phyloP scores from a whole-genome alignment of 2,113 vertebrate species.

The Lampris megalopsis region DNA sequence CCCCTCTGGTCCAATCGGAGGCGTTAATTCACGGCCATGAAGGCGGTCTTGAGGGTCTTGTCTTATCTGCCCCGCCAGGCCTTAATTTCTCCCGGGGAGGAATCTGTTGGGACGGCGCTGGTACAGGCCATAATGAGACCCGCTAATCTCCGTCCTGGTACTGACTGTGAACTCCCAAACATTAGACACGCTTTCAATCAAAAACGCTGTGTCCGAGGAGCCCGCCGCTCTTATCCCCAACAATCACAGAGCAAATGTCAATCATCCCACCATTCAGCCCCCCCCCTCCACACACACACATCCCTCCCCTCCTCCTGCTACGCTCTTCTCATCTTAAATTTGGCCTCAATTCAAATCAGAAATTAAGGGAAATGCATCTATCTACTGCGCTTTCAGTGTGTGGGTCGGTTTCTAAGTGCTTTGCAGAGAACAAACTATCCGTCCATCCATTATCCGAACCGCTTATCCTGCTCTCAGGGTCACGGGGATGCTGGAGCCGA shows the following conservation, averaged over 20 bases:
- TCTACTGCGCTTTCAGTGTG: too few relatives aligned
- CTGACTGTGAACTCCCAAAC: conserved; percentile 47
- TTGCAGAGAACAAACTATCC: too few relatives aligned
- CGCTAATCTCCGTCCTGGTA: conserved; percentile 51
- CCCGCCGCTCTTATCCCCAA: conserved; percentile 31
- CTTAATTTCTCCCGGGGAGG: not conserved
- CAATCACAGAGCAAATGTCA: conserved; percentile 3
- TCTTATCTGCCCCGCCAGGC: conserved; percentile 41
- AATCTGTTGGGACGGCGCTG: conserved; percentile 5
- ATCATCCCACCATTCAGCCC: conserved; percentile 4
- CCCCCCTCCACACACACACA: not conserved
- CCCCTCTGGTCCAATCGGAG: conserved; percentile 33
- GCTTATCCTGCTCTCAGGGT: too few relatives aligned
- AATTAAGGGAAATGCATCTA: too few relatives aligned
- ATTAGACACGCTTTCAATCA: conserved; percentile 62
- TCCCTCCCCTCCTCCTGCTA: too few relatives aligned
- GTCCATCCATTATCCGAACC: too few relatives aligned
- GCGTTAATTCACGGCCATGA: conserved; percentile 23
- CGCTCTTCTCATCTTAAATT: too few relatives aligned
- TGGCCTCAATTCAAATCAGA: too few relatives aligned
- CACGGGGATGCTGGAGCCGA: too few relatives aligned
- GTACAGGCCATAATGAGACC: conserved; percentile 43
- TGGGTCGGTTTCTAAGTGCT: too few relatives aligned
- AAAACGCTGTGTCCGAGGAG: conserved; percentile 15
- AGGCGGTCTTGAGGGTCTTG: conserved; percentile 7